Evolutionary conservation across 2,888 invertebrate genomes (phyloP), one percentile per base, ranked within the genome.

Genomic region (Cabera pusaria): DNA sequence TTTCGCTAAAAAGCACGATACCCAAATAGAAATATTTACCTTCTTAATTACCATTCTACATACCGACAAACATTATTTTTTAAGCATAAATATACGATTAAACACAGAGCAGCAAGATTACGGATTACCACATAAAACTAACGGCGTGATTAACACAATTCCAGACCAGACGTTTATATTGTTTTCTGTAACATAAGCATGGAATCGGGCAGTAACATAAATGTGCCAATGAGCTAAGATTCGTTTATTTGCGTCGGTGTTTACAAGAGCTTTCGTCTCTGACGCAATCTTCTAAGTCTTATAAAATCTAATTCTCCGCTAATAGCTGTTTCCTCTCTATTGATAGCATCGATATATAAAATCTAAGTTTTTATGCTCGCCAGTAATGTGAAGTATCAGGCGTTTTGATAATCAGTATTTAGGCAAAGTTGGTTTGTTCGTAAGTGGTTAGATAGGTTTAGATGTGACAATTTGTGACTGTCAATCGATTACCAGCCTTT

Each of bases 171-270:
- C 24, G 26, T 31, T 31, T 31, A 29, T 20, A 33, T 43, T 31
- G 23, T 33, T 40, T 34, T 41, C 29, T 19, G 29, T 11, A 35
- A 16, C 33, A 36, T 37, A 23, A 38, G 26, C 43, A 49, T 52
- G 44, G 49, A 51, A 44, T 48, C 21, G 24, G 37, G 32, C 28
- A 49, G 50, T 49, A 48, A 49, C 48, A 49, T 59, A 66, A 64
- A 69, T 63, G 68, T 72, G 73, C 72, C 70, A 74, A 72, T 67
- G 69, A 60, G 52, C 61, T 64, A 69, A 64, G 63, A 58, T 60
- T 64, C 57, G 71, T 77, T 77, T 86, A 86, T 86, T 86, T 80
- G 71, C 66, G 83, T 74, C 69, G 64, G 57, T 83, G 84, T 84
- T 86, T 85, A 85, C 78, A 76, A 68, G 56, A 74, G 70, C 70